Percentiles rank a stretch among this genome's conserved stretches.
phyloP scores from a whole-genome alignment of 1,140 invertebrate genomes.

The Heterodera schachtii region DNA sequence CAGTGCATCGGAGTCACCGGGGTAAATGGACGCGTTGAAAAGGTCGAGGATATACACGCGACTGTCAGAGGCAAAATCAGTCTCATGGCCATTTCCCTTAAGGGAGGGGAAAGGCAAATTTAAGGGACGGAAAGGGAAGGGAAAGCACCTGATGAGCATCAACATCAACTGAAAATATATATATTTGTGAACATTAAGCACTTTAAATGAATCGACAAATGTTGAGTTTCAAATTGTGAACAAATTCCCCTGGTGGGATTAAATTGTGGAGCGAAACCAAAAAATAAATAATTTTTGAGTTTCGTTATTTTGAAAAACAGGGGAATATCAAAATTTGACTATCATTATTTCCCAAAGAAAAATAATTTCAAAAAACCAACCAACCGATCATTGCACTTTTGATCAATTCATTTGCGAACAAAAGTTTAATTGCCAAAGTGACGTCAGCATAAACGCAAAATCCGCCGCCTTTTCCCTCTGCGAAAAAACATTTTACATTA shows the following conservation, averaged over 20 bases:
- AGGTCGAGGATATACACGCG: constrained; percentile 82
- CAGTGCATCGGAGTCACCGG: constrained; percentile 77
- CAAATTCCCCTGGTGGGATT: too few species aligned
- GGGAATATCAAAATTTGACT: too few species aligned
- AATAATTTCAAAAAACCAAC: not conserved
- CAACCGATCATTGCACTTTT: constrained; percentile 76
- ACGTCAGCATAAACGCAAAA: constrained; percentile 89
- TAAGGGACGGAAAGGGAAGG: constrained; percentile 24
- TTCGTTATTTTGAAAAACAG: too few species aligned
- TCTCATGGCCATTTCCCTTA: constrained; percentile 80
- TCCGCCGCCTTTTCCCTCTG: constrained; percentile 72
- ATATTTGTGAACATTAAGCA: too few species aligned
- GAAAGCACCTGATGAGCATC: constrained; percentile 76
- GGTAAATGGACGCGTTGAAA: constrained; percentile 82
- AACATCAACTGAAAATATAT: constrained; percentile 72
- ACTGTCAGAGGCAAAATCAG: constrained; percentile 76
- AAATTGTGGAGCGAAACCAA: too few species aligned
- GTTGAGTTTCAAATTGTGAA: too few species aligned
- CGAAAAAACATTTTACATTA: constrained; percentile 42
- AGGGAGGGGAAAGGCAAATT: not conserved
- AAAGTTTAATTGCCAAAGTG: constrained; percentile 75
- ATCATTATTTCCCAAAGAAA: too few species aligned
- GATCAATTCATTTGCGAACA: constrained; percentile 72
- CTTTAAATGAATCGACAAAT: too few species aligned
- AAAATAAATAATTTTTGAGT: too few species aligned